Base-by-base conservation (phyloP, 2,797 vertebrate species). In the Champsocephalus esox region DNA sequence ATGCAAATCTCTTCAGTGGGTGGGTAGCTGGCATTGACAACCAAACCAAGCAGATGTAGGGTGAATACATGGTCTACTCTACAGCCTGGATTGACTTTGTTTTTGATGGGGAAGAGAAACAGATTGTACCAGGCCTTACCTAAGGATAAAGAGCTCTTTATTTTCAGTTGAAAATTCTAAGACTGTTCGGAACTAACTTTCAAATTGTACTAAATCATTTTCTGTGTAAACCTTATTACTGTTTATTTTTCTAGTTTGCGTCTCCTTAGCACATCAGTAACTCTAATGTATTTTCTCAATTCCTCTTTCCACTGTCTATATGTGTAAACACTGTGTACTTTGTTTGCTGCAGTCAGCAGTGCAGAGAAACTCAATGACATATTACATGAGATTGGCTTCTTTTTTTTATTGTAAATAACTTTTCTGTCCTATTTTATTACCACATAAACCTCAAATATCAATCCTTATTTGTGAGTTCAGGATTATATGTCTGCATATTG, bases 1-100 rank as follows among this genome's bases (percentile, higher is more conserved):
- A 85, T 87, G 83, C 73, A 87, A 84, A 88, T 86, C 4, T 50
- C 48, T 32, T 54, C 69, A 51, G 79, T 88, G 52, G 75, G 72
- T 51, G 55, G 60, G 32, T 38, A 79, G 70, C 57, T 75, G 65
- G 3, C 21, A 52, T 77, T 65, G 71, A 57, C 65, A 74, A 62
- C 66, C 54, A 74, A 80, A 77, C 62, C n/a, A 67, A 79, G 65
- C 68, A 86, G 75, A 83, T 82, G 72, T 46, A 58, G 57, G 56
- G 62, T 71, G 54, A 56, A 50, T 70, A 2, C 2, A 55, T 72
- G 28, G 64, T 48, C 24, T 5, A 9, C 14, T 62, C 41, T n/a
- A 16, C 59, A 61, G 54, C 66, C 66, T 55, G 34, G 8, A 61
- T 69, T 57, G 38, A 49, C 46, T 75, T 68, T 59, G 38, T 28